Evolutionary conservation across 2,113 vertebrate species (phyloP), one percentile per base, ranked within the genome.

Genomic region (Girardinichthys multiradiatus): DNA sequence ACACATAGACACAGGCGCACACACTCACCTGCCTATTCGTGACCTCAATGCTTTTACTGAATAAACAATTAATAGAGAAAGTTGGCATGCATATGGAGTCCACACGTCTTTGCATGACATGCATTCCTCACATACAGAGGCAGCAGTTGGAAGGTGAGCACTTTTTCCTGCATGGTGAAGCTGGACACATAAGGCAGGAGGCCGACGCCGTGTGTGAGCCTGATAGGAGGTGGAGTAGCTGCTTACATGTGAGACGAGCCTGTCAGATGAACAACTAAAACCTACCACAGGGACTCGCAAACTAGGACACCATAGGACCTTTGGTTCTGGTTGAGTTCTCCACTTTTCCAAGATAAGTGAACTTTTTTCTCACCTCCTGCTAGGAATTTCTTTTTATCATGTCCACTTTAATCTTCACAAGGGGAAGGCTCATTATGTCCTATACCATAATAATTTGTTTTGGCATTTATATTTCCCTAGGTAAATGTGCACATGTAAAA

Each of bases 251-350:
- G n/a, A 90, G 79, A 70, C 42, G 11, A 70, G 85, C n/a, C 79
- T 90, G 83, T 89, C 83, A 87, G 80, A 85, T 64, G 75, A 83
- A 80, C 80, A 70, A 30, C 79, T 85, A 62, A 86, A 84, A 87
- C 77, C 74, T 83, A 89, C 90, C 82, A 76, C 73, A 59, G 86
- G 89, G 87, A 86, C 77, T 68, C 42, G 70, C 87, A 90, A 92
- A 90, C 87, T 93, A 83, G 92, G 92, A 91, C 89, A 89, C 67
- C 45, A n/a, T 61, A 87, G 68, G 86, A 88, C 88, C 91, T 85
- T 74, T 82, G 87, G 87, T 77, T 89, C 83, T 89, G 72, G 60
- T 70, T 71, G 87, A 90, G 84, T 24, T 19, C 71, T 84, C 81
- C 77, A 84, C 76, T 89, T 87, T 88, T 87, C 75, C 83, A 79